Conservation (phyloP, 2,797 vertebrate species). For the Gallinago nigripennis region DNA sequence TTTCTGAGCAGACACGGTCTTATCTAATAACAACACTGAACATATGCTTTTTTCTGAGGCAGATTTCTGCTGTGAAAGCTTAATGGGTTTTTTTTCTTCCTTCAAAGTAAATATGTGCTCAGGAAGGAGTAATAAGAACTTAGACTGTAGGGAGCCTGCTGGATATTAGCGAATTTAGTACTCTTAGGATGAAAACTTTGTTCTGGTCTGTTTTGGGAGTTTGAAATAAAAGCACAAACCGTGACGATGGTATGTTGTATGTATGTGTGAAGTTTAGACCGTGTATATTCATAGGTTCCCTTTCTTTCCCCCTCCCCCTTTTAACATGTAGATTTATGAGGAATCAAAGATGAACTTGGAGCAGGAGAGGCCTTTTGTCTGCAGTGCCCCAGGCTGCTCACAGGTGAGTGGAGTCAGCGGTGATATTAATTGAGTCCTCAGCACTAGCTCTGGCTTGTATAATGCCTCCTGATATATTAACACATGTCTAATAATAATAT, state of each 20-base stretch:
- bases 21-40: conserved; percentile 27
- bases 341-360: conserved; percentile 99
- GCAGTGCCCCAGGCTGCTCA: conserved; percentile 97
- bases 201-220: background rate
- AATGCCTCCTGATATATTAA: conserved; percentile 36
- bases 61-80: conserved; percentile 33
- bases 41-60: conserved; percentile 21
- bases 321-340: conserved; percentile 92
- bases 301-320: conserved; percentile 64
- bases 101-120: conserved; percentile 19
- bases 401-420: conserved; percentile 88
- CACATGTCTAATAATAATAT: background rate
- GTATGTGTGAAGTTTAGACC: conserved; percentile 49
- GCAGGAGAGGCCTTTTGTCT: conserved; percentile 98
- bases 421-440: conserved; percentile 65
- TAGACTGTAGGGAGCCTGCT: background rate
- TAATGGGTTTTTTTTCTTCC: background rate
- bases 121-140: conserved; percentile 8
- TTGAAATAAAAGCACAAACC: background rate
- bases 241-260: background rate
- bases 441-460: conserved; percentile 47
- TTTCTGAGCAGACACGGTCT: conserved; percentile 30
- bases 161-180: background rate
- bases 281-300: conserved; percentile 72
- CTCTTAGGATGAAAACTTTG: background rate